Conservation (phyloP, 2,113 vertebrate genomes). For the Percopsis transmontana region DNA sequence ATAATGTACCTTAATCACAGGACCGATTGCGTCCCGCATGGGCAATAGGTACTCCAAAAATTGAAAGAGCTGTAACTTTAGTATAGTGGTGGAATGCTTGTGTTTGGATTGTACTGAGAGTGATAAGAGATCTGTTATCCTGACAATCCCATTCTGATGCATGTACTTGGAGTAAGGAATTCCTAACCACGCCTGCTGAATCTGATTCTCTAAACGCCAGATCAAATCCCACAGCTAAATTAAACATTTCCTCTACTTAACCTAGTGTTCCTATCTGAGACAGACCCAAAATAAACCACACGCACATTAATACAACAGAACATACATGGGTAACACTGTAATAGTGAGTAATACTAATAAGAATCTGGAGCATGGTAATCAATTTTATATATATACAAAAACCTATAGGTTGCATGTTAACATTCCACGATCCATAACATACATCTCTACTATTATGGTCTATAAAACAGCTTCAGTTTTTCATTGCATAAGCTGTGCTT, state of each 20-base stretch:
- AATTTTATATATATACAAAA: conserved; percentile 1
- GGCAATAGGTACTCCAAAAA: too few relatives aligned
- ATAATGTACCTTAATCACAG: too few relatives aligned
- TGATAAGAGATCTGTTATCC: conserved; percentile 20
- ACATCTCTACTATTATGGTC: not conserved
- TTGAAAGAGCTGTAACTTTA: not conserved
- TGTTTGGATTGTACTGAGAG: conserved; percentile 5
- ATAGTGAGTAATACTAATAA: conserved; percentile 30
- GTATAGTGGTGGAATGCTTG: not conserved
- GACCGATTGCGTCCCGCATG: too few relatives aligned
- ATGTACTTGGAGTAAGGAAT: conserved; percentile 60
- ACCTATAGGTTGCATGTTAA: not conserved
- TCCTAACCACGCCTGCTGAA: conserved; percentile 70
- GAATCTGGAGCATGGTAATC: conserved; percentile 12
- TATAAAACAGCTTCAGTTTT: not conserved
- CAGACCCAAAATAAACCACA: conserved; percentile 52
- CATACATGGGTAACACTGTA: conserved; percentile 37
- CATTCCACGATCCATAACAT: not conserved
- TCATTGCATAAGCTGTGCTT: not conserved
- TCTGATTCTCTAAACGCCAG: conserved; percentile 39
- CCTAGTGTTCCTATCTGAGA: conserved; percentile 37
- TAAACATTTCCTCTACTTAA: conserved; percentile 65
- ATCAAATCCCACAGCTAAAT: conserved; percentile 67
- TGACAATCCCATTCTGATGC: conserved; percentile 40
- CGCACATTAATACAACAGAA: conserved; percentile 37